Evolutionary conservation across 1,140 invertebrate species (phyloP).

Genomic region (Anoplolepis gracilipes): DNA sequence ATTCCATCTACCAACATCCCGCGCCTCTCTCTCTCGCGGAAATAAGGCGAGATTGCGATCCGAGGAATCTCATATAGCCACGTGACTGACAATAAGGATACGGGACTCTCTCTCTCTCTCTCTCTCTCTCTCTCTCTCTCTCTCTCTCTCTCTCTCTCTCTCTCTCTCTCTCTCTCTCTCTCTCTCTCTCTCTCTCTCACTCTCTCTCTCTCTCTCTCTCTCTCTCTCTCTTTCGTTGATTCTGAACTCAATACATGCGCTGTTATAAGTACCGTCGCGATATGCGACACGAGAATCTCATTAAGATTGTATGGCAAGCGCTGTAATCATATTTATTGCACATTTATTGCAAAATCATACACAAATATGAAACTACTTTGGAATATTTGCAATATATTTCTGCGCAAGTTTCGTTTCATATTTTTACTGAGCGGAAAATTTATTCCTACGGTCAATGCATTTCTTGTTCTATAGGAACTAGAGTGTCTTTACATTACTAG

Average conservation of each 20-base stretch:
- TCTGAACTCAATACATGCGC: slow-evolving; percentile 57
- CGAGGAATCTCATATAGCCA: slow-evolving; percentile 67
- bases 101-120: too few species aligned
- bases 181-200: too few species aligned
- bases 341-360: slow-evolving; percentile 2
- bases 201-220: too few species aligned
- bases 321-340: slow-evolving; percentile 14
- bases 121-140: too few species aligned
- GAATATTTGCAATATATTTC: not conserved
- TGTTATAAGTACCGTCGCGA: slow-evolving; percentile 40
- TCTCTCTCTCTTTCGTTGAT: too few species aligned
- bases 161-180: too few species aligned
- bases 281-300: slow-evolving; percentile 20
- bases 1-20: slow-evolving; percentile 48
- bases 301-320: slow-evolving; percentile 9
- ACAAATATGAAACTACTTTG: not conserved
- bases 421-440: not conserved
- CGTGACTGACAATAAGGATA: slow-evolving; percentile 68
- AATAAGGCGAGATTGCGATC: slow-evolving; percentile 72
- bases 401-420: not conserved
- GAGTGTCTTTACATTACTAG: slow-evolving; percentile 24
- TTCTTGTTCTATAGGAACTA: slow-evolving; percentile 6
- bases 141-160: too few species aligned
- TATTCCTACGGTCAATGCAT: not conserved
- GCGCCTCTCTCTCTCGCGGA: slow-evolving; percentile 39